Evolutionary conservation across 2,113 vertebrate species (phyloP).

Genomic region (Saguinus imperator): DNA sequence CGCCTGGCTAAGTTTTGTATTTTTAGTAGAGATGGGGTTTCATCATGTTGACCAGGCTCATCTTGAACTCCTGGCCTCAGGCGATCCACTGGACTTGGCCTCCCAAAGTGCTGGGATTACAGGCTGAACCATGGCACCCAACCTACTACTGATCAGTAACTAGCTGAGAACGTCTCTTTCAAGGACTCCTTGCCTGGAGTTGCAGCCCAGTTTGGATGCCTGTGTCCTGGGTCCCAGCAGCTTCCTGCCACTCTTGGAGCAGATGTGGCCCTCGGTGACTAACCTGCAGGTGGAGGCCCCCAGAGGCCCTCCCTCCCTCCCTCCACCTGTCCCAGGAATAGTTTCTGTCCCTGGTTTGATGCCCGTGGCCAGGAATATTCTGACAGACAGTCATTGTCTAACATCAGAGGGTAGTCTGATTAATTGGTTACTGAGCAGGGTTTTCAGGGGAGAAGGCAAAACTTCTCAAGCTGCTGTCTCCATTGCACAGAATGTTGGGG

Average conservation of each 20-base stretch:
- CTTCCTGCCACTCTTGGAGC: not conserved
- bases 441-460: no score
- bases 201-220: not conserved
- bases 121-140: no score
- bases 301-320: not conserved
- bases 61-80: no score
- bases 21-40: no score
- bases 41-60: no score
- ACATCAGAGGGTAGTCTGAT: not conserved
- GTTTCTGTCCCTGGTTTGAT: constrained; percentile 21
- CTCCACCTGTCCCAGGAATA: not conserved
- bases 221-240: not conserved
- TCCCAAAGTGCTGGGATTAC: no score
- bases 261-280: not conserved
- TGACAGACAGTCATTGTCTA: constrained; percentile 18
- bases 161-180: not conserved
- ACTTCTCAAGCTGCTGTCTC: not conserved
- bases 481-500: not conserved
- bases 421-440: constrained; percentile 7
- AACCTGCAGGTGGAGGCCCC: not conserved
- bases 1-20: no score
- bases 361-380: not conserved
- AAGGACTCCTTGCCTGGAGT: not conserved
- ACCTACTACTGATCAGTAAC: not conserved
- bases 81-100: no score